These are phyloP conservation scores for Phalacrocorax brasilianus DNA, from an alignment of 2,113 vertebrate species.

Conservation along the genomic window DNA sequence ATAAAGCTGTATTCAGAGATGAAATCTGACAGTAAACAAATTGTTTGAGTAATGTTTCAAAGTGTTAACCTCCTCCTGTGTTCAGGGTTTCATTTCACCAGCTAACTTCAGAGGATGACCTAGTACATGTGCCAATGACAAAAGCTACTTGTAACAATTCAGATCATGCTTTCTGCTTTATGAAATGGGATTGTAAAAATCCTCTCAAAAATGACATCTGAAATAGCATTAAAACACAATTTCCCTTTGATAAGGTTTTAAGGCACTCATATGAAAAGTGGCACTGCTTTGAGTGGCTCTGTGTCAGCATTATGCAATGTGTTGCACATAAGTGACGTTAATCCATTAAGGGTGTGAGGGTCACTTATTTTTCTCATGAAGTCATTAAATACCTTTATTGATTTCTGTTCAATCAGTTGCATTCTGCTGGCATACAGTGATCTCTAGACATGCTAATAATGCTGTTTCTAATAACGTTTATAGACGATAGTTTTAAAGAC, in stretches of 20 bases:
- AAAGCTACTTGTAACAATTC: slow-evolving; percentile 72
- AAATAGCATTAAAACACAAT: slow-evolving; percentile 78
- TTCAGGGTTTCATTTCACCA: slow-evolving; percentile 35
- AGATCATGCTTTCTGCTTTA: slow-evolving; percentile 71
- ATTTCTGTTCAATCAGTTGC: slow-evolving; percentile 80
- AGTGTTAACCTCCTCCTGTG: not conserved
- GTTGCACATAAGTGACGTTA: slow-evolving; percentile 70
- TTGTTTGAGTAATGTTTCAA: not conserved
- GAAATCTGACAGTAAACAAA: not conserved
- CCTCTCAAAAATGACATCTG: slow-evolving; percentile 75
- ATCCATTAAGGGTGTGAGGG: slow-evolving; percentile 81
- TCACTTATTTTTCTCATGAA: slow-evolving; percentile 81
- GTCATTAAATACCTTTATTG: slow-evolving; percentile 80
- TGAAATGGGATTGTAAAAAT: slow-evolving; percentile 76
- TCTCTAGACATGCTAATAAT: slow-evolving; percentile 56
- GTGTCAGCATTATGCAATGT: slow-evolving; percentile 76
- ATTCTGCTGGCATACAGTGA: slow-evolving; percentile 3
- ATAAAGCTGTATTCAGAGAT: not conserved
- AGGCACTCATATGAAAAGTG: slow-evolving; percentile 75
- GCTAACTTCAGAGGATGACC: slow-evolving; percentile 55
- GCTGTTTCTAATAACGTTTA: slow-evolving; percentile 38
- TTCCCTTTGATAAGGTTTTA: slow-evolving; percentile 76
- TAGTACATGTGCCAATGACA: slow-evolving; percentile 62
- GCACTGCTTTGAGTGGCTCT: slow-evolving; percentile 61
- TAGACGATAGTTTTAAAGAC: slow-evolving; percentile 39